Conservation (phyloP, 1,140 invertebrate species). For the Caerostris darwini region DNA sequence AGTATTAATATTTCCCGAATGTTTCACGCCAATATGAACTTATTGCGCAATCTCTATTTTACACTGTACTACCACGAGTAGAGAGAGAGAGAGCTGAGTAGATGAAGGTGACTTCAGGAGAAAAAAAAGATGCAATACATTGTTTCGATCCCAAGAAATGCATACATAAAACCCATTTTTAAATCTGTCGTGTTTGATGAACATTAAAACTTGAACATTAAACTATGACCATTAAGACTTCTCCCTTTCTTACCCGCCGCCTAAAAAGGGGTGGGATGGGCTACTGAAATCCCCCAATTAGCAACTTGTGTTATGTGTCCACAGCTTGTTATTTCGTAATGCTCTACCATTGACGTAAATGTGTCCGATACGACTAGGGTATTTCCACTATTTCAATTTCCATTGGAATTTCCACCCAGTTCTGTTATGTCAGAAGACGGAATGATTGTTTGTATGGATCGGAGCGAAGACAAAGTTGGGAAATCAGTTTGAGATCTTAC, state of each 20-base stretch:
- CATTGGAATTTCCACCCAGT: conserved; percentile 1
- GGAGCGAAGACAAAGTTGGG: not conserved
- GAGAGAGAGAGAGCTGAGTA: not conserved
- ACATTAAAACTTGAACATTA: not conserved
- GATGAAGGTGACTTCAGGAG: not conserved
- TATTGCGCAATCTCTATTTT: conserved; percentile 19
- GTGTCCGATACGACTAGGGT: not conserved
- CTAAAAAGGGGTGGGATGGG: not conserved
- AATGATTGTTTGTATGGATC: not conserved
- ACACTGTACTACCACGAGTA: not conserved
- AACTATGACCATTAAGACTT: not conserved
- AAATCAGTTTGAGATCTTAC: not conserved
- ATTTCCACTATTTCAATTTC: conserved; percentile 42
- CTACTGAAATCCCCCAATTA: not conserved
- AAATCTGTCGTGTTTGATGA: not conserved
- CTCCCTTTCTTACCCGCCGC: not conserved
- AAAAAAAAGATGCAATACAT: not conserved
- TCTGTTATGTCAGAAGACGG: not conserved
- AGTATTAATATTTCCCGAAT: not conserved
- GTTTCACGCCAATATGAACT: not conserved
- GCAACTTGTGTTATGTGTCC: not conserved
- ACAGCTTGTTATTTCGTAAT: not conserved
- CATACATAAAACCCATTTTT: conserved; percentile 12
- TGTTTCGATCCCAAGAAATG: not conserved
- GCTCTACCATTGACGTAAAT: conserved; percentile 34